Evolutionary conservation across 1,140 invertebrate species (phyloP).

Genomic region (Lepidurus arcticus): DNA sequence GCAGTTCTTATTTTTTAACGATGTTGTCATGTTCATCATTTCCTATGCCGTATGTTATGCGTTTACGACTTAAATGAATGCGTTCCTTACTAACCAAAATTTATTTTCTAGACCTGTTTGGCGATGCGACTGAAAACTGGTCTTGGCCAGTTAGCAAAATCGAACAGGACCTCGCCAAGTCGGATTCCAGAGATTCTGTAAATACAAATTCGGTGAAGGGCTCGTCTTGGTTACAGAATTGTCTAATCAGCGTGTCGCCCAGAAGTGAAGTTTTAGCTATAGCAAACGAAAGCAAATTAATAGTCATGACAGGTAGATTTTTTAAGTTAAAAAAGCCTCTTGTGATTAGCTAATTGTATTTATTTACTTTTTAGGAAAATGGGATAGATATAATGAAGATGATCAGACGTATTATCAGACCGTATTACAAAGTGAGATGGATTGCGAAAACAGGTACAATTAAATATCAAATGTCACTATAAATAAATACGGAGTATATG

Average conservation of each 20-base stretch:
- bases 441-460: conserved; percentile 27
- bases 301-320: conserved; percentile 58
- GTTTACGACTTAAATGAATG: not conserved
- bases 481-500: conserved; percentile 35
- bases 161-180: not conserved
- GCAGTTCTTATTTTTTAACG: not conserved
- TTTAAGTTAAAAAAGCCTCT: conserved; percentile 40
- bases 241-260: conserved; percentile 64
- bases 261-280: conserved; percentile 64
- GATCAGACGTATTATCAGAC: conserved; percentile 29
- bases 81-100: not conserved
- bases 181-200: conserved; percentile 15
- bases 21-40: not conserved
- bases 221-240: conserved; percentile 60
- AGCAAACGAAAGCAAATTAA: conserved; percentile 57
- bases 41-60: no score
- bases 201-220: not conserved
- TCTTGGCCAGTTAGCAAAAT: not conserved
- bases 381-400: conserved; percentile 37
- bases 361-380: conserved; percentile 43
- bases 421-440: conserved; percentile 33
- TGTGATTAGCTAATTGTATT: conserved; percentile 28
- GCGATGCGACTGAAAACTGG: conserved; percentile 2
- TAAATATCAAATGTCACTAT: conserved; percentile 6
- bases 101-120: not conserved